phyloP scores from a whole-genome alignment of 2,797 vertebrate genomes.

The Cossypha heuglini region DNA sequence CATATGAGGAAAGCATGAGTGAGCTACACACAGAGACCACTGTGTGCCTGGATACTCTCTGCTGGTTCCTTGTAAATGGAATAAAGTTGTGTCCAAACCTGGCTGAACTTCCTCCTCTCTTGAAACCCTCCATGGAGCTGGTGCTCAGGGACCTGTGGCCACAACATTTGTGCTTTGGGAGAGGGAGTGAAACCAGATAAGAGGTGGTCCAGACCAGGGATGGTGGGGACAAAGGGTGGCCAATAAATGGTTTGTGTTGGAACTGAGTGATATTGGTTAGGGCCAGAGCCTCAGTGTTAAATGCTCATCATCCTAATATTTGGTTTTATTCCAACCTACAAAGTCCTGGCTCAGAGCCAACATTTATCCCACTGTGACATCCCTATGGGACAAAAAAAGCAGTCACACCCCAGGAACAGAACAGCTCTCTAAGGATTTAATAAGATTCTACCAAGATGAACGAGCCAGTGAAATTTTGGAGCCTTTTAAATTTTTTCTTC shows the following conservation, averaged over 20 bases:
- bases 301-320: neutral
- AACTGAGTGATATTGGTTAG: neutral
- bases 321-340: neutral
- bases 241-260: neutral
- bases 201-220: neutral
- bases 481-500: constrained; percentile 40
- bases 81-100: constrained; percentile 6
- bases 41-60: neutral
- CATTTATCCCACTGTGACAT: neutral
- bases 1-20: neutral
- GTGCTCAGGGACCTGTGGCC: neutral
- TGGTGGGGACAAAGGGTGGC: neutral
- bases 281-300: neutral
- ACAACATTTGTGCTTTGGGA: accelerated
- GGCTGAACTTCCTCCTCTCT: neutral
- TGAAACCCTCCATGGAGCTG: accelerated
- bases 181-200: neutral
- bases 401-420: neutral
- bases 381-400: neutral
- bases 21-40: neutral
- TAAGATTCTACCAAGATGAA: neutral
- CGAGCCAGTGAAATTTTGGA: neutral
- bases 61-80: neutral
- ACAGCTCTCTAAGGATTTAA: neutral
- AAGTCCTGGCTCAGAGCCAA: neutral